These are phyloP conservation scores for Drosophila infuscata DNA, from an alignment of 2,888 invertebrate genomes.

Conservation along the genomic window DNA sequence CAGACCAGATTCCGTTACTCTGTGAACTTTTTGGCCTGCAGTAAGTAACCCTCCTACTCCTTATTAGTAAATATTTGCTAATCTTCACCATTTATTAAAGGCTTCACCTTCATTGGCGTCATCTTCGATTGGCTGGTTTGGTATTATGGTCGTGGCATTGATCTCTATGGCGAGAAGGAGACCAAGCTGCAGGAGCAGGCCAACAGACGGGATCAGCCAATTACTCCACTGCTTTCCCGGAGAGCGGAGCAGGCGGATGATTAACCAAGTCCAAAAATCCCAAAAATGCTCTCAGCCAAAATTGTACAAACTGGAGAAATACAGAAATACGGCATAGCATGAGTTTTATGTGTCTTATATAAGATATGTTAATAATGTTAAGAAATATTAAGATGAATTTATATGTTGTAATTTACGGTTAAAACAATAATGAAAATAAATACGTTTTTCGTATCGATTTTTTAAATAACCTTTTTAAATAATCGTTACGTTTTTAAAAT, in stretches of 20 bases:
- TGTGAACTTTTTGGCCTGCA: constrained; percentile 86
- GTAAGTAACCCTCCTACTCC: constrained; percentile 81
- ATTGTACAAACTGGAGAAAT: constrained; percentile 58
- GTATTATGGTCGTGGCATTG: constrained; percentile 87
- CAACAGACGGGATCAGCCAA: constrained; percentile 71
- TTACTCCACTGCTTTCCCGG: constrained; percentile 79
- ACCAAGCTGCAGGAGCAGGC: constrained; percentile 64
- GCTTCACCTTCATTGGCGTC: constrained; percentile 87
- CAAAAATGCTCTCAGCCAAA: constrained; percentile 39
- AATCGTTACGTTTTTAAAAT: neutral
- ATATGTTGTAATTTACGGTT: constrained; percentile 25
- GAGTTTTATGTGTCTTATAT: constrained; percentile 2
- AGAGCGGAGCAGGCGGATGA: constrained; percentile 41
- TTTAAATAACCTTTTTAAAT: neutral
- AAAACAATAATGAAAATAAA: constrained; percentile 26
- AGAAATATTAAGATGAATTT: constrained; percentile 52
- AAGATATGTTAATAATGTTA: constrained; percentile 32
- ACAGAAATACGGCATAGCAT: constrained; percentile 1
- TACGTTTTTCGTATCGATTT: constrained; percentile 13
- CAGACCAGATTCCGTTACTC: constrained; percentile 87
- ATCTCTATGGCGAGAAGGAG: constrained; percentile 86
- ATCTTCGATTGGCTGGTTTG: constrained; percentile 88
- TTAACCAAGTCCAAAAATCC: constrained; percentile 21
- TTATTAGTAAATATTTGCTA: neutral
- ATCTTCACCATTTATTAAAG: constrained; percentile 77